Conservation (phyloP, 2,888 invertebrate species). For the Thecocarcelia acutangulata region DNA sequence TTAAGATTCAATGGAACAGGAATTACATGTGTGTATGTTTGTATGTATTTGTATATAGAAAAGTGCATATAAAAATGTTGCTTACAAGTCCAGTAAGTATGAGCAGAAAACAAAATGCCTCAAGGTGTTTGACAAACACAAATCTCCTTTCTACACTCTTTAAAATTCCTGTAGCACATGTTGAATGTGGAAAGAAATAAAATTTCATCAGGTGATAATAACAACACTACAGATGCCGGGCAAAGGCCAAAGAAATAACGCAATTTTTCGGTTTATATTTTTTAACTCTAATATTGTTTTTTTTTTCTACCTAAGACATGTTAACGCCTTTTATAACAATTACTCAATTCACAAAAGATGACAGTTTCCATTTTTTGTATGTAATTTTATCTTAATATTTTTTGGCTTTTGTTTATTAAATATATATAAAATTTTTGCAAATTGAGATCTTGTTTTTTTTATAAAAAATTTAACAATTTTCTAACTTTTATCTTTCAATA, state of each 20-base stretch:
- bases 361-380: too few relatives aligned
- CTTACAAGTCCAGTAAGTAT: too few relatives aligned
- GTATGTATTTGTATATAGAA: conserved; percentile 30
- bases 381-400: too few relatives aligned
- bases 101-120: neutral
- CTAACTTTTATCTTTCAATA: too few relatives aligned
- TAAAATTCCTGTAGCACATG: neutral
- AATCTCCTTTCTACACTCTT: neutral
- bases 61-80: conserved; percentile 22
- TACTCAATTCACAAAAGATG: too few relatives aligned
- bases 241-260: conserved; percentile 35
- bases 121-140: neutral
- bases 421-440: too few relatives aligned
- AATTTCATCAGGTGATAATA: conserved; percentile 34
- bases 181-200: conserved; percentile 25
- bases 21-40: conserved; percentile 1
- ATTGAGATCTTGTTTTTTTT: too few relatives aligned
- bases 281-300: neutral
- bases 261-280: conserved; percentile 50
- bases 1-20: conserved; percentile 9
- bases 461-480: too few relatives aligned
- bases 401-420: too few relatives aligned
- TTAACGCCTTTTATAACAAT: conserved; percentile 57
- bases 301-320: conserved; percentile 31
- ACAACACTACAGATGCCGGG: conserved; percentile 12